Conservation (phyloP, 1,140 invertebrate species). For the Linepithema humile region DNA sequence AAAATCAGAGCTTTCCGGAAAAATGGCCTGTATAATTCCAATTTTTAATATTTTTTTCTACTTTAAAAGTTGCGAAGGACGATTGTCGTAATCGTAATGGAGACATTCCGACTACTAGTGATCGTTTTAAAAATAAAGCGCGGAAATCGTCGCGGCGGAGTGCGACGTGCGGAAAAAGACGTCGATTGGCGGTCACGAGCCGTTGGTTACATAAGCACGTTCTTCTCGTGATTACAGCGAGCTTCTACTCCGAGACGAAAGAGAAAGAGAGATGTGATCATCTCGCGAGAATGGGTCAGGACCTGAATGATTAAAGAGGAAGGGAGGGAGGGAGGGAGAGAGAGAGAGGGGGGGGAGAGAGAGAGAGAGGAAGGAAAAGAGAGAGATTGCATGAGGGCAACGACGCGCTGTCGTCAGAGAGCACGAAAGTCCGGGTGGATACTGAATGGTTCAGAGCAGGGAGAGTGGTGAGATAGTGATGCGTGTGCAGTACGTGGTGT, state of each 20-base stretch:
- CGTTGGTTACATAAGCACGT: constrained; percentile 19
- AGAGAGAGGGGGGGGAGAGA: not conserved
- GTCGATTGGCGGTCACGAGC: constrained; percentile 32
- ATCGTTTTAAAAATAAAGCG: not conserved
- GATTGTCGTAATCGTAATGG: not conserved
- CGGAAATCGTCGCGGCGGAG: not conserved
- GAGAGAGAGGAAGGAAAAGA: not conserved
- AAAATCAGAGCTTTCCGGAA: too few species aligned
- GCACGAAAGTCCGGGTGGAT: not conserved
- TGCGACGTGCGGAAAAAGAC: constrained; percentile 33
- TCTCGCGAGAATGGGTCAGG: constrained; percentile 22
- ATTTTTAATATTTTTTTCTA: not conserved
- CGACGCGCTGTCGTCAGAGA: constrained; percentile 8
- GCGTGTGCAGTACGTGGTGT: not conserved
- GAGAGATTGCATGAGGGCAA: constrained; percentile 18
- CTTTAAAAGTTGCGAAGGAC: too few species aligned
- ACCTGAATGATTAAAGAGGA: not conserved
- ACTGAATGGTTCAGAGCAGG: constrained; percentile 4
- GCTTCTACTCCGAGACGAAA: not conserved
- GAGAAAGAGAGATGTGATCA: not conserved
- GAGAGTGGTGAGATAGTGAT: not conserved
- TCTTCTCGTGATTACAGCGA: constrained; percentile 20
- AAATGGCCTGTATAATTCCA: not conserved
- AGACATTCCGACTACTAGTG: not conserved
- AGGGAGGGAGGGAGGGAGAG: not conserved